A percentile compares a stretch with the other conserved stretches of the same genome.
These are phyloP conservation scores for Phyllopteryx taeniolatus DNA, from an alignment of 2,113 vertebrate genomes.

Conservation along the genomic window DNA sequence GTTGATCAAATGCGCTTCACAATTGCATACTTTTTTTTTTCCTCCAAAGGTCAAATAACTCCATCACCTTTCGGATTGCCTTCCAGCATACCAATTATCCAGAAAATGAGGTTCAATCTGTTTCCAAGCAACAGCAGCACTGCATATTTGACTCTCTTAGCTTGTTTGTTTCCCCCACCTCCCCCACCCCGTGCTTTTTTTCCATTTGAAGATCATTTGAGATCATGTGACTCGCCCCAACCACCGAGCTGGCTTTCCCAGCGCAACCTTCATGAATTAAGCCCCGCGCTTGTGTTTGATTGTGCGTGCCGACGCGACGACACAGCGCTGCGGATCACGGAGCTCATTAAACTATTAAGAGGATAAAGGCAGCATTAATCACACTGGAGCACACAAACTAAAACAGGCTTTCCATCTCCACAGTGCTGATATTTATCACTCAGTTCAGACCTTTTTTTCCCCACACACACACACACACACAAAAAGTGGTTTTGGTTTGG, in stretches of 20 bases:
- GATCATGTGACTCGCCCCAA: conserved; percentile 3
- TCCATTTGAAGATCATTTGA: not conserved
- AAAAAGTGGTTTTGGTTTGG: not conserved
- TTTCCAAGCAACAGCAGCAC: conserved; percentile 65
- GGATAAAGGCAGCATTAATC: conserved; percentile 1
- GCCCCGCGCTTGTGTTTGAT: not conserved
- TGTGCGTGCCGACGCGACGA: not conserved
- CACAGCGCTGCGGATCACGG: not conserved
- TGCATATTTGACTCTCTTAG: conserved; percentile 43
- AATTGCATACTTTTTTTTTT: conserved; percentile 51
- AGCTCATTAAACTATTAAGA: conserved; percentile 7
- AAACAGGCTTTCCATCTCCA: not conserved
- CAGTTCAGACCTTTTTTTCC: no score
- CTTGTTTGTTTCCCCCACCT: conserved; percentile 3
- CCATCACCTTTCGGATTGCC: conserved; percentile 64
- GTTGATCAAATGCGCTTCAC: conserved; percentile 53
- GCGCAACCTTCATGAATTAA: conserved; percentile 9
- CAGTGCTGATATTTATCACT: not conserved
- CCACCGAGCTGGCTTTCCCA: conserved; percentile 15
- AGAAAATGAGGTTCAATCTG: conserved; percentile 55
- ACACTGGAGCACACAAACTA: conserved; percentile 6
- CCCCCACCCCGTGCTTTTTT: not conserved
- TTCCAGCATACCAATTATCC: conserved; percentile 58
- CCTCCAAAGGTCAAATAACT: conserved; percentile 55
- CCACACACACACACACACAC: no score